Conservation (phyloP, 2,797 vertebrate species). For the Acropternis orthonyx region DNA sequence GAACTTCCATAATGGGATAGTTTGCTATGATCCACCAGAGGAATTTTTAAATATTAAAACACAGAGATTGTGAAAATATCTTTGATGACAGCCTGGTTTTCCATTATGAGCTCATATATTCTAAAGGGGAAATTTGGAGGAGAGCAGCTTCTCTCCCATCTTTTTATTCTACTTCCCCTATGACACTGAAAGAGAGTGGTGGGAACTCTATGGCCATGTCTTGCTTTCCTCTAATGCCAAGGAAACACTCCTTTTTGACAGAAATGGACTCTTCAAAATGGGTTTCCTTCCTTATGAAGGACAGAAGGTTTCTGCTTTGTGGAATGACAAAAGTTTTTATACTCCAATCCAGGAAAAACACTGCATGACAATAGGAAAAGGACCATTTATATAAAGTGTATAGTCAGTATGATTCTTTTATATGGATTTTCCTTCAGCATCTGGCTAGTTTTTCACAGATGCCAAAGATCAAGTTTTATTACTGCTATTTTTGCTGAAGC, state of each 20-base stretch:
- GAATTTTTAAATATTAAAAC: constrained; percentile 64
- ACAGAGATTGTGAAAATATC: constrained; percentile 59
- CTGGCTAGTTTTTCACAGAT: neutral
- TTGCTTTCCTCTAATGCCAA: neutral
- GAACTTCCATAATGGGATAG: constrained; percentile 29
- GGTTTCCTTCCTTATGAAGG: neutral
- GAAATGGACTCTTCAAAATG: neutral
- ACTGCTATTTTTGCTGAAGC: neutral
- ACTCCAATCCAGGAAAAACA: neutral
- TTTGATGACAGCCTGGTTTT: constrained; percentile 57
- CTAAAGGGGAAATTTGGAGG: constrained; percentile 60
- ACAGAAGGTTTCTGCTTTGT: neutral
- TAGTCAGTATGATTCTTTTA: neutral
- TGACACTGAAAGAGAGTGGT: constrained; percentile 29
- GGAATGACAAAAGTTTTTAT: neutral
- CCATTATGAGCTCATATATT: constrained; percentile 64
- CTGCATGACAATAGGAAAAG: neutral
- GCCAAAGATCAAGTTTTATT: neutral
- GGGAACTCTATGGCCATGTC: neutral
- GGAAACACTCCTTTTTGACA: neutral
- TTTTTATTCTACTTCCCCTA: constrained; percentile 55
- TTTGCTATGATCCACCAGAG: constrained; percentile 53
- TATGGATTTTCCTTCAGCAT: neutral
- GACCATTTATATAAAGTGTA: neutral
- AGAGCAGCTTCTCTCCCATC: constrained; percentile 40